Evolutionary conservation across 2,113 vertebrate species (phyloP).

Genomic region (Gadus macrocephalus): DNA sequence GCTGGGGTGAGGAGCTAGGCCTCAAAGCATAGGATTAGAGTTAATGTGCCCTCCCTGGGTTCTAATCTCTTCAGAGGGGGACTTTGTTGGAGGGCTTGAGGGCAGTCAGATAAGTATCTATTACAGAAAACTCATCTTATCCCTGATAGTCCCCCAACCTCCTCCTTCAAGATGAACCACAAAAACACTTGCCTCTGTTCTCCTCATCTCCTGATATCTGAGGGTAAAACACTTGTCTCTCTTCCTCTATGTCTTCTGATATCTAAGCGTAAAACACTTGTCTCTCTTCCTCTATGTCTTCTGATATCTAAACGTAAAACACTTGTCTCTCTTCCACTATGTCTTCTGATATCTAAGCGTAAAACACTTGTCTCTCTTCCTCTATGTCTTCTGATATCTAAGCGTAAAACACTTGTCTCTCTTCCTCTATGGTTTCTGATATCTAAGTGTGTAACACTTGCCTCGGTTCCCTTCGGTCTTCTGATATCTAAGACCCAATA

Average conservation of each 20-base stretch:
- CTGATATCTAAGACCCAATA: slow-evolving; percentile 70
- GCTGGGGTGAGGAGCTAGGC: slow-evolving; percentile 51
- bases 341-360: too few relatives aligned
- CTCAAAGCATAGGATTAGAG: slow-evolving; percentile 83
- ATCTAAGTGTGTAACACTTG: slow-evolving; percentile 40
- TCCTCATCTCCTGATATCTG: slow-evolving; percentile 27
- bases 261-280: too few relatives aligned
- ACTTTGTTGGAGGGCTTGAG: slow-evolving; percentile 79
- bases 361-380: slow-evolving; percentile 54
- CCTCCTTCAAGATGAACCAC: slow-evolving; percentile 70
- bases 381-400: slow-evolving; percentile 71
- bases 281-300: too few relatives aligned
- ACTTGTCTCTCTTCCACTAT: too few relatives aligned
- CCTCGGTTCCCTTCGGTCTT: slow-evolving; percentile 59
- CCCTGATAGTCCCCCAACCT: slow-evolving; percentile 47
- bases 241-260: too few relatives aligned
- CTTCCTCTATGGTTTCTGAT: too few relatives aligned
- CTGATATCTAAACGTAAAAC: too few relatives aligned
- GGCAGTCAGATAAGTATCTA: slow-evolving; percentile 82
- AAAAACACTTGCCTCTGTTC: slow-evolving; percentile 73
- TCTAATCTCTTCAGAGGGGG: slow-evolving; percentile 82
- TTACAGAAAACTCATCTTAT: slow-evolving; percentile 79
- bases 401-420: slow-evolving; percentile 6
- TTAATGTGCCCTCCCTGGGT: slow-evolving; percentile 82
- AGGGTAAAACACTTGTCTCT: too few relatives aligned